phyloP scores from a whole-genome alignment of 1,140 invertebrate species.

The Drosophila tropicalis region DNA sequence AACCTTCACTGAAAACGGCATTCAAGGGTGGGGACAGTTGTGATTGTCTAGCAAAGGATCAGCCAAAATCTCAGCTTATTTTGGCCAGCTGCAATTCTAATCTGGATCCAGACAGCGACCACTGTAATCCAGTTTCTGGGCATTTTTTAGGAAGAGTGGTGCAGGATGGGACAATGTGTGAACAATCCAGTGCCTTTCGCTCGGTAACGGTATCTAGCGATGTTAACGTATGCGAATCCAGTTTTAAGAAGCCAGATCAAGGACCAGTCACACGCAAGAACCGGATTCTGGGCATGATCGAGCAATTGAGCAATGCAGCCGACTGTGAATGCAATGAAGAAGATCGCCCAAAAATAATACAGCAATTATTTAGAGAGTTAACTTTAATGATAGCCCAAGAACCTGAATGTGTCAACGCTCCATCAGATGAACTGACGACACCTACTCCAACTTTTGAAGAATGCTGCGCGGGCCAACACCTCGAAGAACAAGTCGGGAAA shows the following conservation, averaged over 20 bases:
- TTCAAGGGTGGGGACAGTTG: not conserved
- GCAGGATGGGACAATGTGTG: not conserved
- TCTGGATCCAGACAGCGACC: no score
- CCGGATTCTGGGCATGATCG: slow-evolving; percentile 29
- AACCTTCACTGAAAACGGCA: not conserved
- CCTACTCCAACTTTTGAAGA: slow-evolving; percentile 23
- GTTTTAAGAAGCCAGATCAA: not conserved
- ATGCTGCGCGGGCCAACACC: slow-evolving; percentile 18
- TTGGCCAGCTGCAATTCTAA: no score
- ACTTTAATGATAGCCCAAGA: slow-evolving; percentile 38
- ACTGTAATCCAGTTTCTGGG: not conserved
- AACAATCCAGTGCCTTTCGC: not conserved
- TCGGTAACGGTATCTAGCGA: not conserved
- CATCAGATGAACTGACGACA: not conserved
- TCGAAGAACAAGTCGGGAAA: not conserved
- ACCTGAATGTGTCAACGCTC: slow-evolving; percentile 14
- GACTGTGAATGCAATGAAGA: slow-evolving; percentile 21
- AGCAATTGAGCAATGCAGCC: slow-evolving; percentile 24
- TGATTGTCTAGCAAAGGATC: not conserved
- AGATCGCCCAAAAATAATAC: slow-evolving; percentile 19
- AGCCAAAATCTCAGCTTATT: not conserved
- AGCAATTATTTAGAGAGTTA: slow-evolving; percentile 39
- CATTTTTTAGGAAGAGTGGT: not conserved
- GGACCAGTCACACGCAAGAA: slow-evolving; percentile 20
- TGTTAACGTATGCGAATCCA: not conserved